Conservation (phyloP, 2,113 vertebrate genomes). For the Channa maculata region DNA sequence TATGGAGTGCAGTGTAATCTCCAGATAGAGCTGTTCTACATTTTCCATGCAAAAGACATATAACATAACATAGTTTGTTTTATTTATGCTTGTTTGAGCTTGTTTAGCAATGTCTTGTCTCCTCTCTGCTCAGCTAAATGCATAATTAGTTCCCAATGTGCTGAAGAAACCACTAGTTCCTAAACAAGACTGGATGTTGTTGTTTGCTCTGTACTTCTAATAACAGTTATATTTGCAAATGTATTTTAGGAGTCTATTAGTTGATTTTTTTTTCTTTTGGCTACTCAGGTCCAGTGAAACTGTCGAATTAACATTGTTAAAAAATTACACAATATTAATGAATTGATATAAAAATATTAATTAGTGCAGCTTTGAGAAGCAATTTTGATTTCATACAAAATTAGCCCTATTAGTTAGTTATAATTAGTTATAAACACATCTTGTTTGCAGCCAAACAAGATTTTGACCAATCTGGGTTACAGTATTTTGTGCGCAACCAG, state of each 20-base stretch:
- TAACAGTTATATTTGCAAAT: neutral
- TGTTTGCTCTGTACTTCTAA: neutral
- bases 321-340: too few species aligned
- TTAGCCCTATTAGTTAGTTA: too few species aligned
- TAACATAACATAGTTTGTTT: too few species aligned
- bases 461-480: neutral
- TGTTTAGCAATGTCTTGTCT: neutral
- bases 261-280: neutral
- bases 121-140: constrained; percentile 33
- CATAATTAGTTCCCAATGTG: constrained; percentile 50
- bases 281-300: neutral
- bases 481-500: constrained; percentile 1
- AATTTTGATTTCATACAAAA: neutral
- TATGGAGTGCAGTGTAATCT: too few species aligned
- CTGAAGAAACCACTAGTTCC: neutral
- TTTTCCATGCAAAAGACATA: too few species aligned
- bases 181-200: constrained; percentile 20
- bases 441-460: neutral
- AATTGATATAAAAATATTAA: neutral
- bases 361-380: neutral
- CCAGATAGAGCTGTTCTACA: too few species aligned
- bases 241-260: neutral
- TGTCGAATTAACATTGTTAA: neutral
- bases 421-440: neutral
- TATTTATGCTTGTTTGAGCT: neutral